Evolutionary conservation across 2,888 invertebrate genomes (phyloP).

Genomic region (Cyclophora albipunctata): DNA sequence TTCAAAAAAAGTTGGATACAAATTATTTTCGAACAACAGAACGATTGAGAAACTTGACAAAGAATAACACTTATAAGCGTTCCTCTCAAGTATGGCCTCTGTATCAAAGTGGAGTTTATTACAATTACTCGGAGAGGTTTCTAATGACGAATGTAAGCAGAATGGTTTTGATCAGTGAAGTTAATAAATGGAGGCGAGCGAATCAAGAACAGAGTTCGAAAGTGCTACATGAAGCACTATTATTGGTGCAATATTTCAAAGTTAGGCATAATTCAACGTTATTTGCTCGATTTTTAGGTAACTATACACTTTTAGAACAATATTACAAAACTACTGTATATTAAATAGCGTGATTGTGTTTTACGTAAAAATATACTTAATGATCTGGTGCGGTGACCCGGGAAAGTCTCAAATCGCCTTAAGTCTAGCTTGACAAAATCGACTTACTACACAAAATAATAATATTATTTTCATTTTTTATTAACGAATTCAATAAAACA

Average conservation of each 20-base stretch:
- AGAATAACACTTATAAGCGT: conserved; percentile 33
- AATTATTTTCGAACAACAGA: conserved; percentile 46
- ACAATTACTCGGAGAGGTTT: conserved; percentile 46
- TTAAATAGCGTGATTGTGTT: too few relatives aligned
- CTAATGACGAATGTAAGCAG: conserved; percentile 43
- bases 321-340: too few relatives aligned
- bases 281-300: conserved; percentile 53
- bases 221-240: conserved; percentile 16
- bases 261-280: conserved; percentile 56
- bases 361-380: too few relatives aligned
- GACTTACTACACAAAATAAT: too few relatives aligned
- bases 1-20: conserved; percentile 35
- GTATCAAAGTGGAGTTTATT: conserved; percentile 40
- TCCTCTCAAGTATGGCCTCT: conserved; percentile 33
- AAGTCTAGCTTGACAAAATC: too few relatives aligned
- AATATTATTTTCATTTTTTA: too few relatives aligned
- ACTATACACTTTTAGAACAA: conserved; percentile 7
- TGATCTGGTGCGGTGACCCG: too few relatives aligned
- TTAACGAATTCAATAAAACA: too few relatives aligned
- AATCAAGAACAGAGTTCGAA: not conserved
- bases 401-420: too few relatives aligned
- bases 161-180: conserved; percentile 30
- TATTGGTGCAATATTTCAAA: conserved; percentile 60
- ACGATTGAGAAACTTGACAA: conserved; percentile 45
- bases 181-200: conserved; percentile 21